A percentile compares a stretch with the other conserved stretches of the same genome.
phyloP scores from a whole-genome alignment of 2,888 invertebrate species.

The Colostygia pectinataria region DNA sequence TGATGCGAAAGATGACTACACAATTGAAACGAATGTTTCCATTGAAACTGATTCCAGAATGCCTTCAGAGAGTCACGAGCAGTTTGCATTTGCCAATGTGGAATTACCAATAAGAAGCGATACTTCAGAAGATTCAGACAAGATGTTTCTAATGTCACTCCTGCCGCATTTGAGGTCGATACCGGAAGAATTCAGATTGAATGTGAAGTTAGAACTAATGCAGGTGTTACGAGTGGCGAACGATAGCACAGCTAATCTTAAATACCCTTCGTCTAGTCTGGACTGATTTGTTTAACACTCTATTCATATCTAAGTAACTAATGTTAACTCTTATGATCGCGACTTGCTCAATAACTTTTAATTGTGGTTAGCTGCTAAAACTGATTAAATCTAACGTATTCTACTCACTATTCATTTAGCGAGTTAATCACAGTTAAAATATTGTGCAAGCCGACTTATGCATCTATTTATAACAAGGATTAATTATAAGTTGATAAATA shows the following conservation, averaged over 20 bases:
- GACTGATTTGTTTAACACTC: not conserved
- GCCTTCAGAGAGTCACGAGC: constrained; percentile 34
- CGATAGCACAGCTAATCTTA: constrained; percentile 41
- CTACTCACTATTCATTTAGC: too few species aligned
- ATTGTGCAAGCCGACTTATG: too few species aligned
- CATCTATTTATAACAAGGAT: too few species aligned
- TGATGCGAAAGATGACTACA: constrained; percentile 19
- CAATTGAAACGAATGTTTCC: constrained; percentile 4
- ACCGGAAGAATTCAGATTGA: constrained; percentile 63
- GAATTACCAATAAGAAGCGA: constrained; percentile 51
- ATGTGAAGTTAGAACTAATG: constrained; percentile 74
- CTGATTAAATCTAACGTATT: too few species aligned
- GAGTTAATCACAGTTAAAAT: too few species aligned
- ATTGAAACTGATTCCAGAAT: constrained; percentile 3
- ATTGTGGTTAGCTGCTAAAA: too few species aligned
- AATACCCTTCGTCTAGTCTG: constrained; percentile 5
- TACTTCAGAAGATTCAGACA: constrained; percentile 60
- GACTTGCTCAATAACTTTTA: too few species aligned
- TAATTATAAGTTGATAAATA: not conserved
- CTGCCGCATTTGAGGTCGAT: constrained; percentile 69
- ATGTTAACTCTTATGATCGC: too few species aligned
- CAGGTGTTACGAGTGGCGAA: constrained; percentile 68
- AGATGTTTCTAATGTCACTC: constrained; percentile 68
- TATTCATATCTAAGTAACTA: too few species aligned
- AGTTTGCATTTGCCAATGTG: constrained; percentile 70